These are phyloP conservation scores for Ibycter americanus DNA, from an alignment of 2,797 vertebrate species.

Conservation along the genomic window DNA sequence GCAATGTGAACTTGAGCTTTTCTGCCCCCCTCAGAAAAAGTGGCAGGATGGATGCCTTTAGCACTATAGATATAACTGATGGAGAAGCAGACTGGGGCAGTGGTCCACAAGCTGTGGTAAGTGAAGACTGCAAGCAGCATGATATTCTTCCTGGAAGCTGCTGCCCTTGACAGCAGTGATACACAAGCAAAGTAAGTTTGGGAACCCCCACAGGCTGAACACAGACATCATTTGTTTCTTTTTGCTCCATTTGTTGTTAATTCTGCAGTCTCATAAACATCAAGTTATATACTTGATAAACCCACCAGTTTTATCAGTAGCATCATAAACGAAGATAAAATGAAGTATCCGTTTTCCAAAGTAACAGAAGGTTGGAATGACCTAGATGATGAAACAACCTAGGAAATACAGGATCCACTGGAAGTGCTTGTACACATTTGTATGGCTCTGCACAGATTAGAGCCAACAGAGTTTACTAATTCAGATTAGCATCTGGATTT, in stretches of 20 bases:
- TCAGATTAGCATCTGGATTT: not conserved
- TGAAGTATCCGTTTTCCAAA: not conserved
- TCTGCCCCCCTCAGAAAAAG: not conserved
- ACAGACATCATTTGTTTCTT: not conserved
- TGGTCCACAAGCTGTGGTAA: not conserved
- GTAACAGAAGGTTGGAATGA: not conserved
- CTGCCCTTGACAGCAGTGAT: not conserved
- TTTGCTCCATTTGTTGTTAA: not conserved
- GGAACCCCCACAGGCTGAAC: not conserved
- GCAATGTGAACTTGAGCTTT: not conserved
- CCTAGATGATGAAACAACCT: not conserved
- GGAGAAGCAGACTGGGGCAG: not conserved
- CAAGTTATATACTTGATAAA: not conserved
- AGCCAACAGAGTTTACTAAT: not conserved
- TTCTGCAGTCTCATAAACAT: not conserved
- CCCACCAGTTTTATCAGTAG: not conserved
- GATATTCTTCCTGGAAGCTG: not conserved
- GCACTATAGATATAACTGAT: not conserved
- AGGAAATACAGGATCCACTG: not conserved
- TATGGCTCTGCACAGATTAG: not conserved
- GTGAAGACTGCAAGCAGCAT: rapidly evolving
- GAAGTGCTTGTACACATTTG: not conserved
- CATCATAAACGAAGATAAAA: not conserved
- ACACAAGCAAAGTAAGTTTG: not conserved
- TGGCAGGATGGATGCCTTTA: not conserved